Evolutionary conservation across 2,888 invertebrate species (phyloP).

Genomic region (Sympetrum striolatum): DNA sequence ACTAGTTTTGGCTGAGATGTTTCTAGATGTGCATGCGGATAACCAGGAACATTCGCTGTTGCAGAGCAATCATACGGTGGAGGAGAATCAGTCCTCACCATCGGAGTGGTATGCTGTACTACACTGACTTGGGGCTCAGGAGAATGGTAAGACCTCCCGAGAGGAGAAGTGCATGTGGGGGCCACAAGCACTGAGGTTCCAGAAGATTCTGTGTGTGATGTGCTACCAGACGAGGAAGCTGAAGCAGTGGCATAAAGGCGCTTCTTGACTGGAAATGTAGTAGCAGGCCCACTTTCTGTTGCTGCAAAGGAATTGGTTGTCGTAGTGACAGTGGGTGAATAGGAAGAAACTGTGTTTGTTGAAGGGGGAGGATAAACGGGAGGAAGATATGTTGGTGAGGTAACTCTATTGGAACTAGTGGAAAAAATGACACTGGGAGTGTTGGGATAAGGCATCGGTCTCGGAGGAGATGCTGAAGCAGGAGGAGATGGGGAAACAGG

Average conservation of each 20-base stretch:
- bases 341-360: neutral
- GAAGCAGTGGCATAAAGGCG: conserved; percentile 59
- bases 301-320: neutral
- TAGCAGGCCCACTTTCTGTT: conserved; percentile 52
- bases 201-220: neutral
- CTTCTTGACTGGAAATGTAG: conserved; percentile 70
- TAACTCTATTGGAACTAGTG: neutral
- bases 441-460: neutral
- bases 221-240: neutral
- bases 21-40: conserved; percentile 24
- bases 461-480: neutral
- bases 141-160: neutral
- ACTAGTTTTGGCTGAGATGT: neutral
- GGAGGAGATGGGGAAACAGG: neutral
- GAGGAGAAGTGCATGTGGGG: neutral
- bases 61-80: conserved; percentile 1
- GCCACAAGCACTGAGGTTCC: neutral
- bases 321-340: neutral
- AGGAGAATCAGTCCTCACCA: neutral
- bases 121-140: neutral
- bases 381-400: neutral
- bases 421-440: conserved; percentile 22
- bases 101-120: neutral
- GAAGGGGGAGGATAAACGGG: neutral
- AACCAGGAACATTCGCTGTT: neutral